Evolutionary conservation across 2,113 vertebrate genomes (phyloP).

Genomic region (Onychorhynchus coronatus): DNA sequence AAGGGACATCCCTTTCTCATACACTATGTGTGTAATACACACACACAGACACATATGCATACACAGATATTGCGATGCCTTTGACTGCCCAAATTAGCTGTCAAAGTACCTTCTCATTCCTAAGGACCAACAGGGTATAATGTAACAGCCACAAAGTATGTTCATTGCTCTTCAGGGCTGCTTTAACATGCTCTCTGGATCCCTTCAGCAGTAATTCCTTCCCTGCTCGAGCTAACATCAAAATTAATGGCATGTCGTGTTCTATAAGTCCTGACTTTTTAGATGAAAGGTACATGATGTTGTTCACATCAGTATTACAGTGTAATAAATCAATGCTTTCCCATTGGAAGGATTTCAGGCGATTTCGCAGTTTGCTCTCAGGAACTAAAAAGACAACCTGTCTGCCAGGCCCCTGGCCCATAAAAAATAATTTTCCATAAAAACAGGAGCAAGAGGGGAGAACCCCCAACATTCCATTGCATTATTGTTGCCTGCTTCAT

Average conservation of each 20-base stretch:
- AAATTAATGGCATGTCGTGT: conserved; percentile 62
- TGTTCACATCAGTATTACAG: conserved; percentile 23
- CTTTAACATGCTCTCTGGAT: conserved; percentile 44
- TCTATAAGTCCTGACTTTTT: conserved; percentile 47
- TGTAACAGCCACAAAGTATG: not conserved
- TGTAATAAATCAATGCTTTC: conserved; percentile 58
- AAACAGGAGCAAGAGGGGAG: not conserved
- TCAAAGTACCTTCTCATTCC: not conserved
- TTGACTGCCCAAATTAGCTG: not conserved
- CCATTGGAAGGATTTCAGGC: conserved; percentile 26
- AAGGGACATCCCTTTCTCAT: not conserved
- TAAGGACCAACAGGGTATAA: conserved; percentile 12
- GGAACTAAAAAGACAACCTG: not conserved
- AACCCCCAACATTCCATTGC: not conserved
- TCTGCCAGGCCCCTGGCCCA: not conserved
- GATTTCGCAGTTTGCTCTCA: not conserved
- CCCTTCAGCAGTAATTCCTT: conserved; percentile 47
- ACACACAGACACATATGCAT: not conserved
- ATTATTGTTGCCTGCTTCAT: not conserved
- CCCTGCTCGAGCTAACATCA: conserved; percentile 36
- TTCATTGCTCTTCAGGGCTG: conserved; percentile 36
- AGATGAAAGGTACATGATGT: conserved; percentile 63
- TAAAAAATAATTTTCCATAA: not conserved
- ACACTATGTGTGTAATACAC: not conserved
- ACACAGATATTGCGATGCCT: not conserved